Evolutionary conservation across 2,888 invertebrate genomes (phyloP).

Genomic region (Apocheima hispidaria): DNA sequence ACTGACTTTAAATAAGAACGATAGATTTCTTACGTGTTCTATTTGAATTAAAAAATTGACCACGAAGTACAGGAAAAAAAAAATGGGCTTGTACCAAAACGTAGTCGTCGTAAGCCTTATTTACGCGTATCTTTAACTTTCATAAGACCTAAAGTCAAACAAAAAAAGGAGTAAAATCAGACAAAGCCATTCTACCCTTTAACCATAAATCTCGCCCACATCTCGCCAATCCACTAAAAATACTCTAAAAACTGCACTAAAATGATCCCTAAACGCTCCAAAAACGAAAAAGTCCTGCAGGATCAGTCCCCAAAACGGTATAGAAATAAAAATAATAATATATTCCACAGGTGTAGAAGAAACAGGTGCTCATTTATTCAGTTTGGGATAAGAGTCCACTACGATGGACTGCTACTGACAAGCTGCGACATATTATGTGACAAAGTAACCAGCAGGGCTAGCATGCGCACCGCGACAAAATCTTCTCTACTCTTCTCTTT

Average conservation of each 20-base stretch:
- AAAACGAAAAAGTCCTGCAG: constrained; percentile 21
- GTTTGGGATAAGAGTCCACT: constrained; percentile 24
- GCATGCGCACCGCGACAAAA: no score
- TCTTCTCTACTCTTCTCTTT: no score
- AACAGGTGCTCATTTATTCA: constrained; percentile 69
- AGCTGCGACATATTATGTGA: no score
- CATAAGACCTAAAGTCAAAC: not conserved
- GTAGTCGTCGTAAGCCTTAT: no score
- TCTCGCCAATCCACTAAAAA: constrained; percentile 22
- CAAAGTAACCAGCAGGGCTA: no score
- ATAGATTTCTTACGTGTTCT: no score
- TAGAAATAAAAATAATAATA: constrained; percentile 52
- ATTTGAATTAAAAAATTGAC: no score
- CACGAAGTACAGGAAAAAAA: no score
- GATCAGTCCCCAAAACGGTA: constrained; percentile 34
- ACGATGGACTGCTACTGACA: not conserved
- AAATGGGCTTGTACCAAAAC: no score
- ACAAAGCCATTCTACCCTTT: constrained; percentile 13
- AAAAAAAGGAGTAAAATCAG: constrained; percentile 10
- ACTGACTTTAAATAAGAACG: no score
- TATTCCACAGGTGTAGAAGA: constrained; percentile 78
- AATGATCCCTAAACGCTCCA: constrained; percentile 29
- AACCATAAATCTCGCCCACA: constrained; percentile 24
- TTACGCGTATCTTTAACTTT: not conserved
- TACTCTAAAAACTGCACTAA: constrained; percentile 19